These are phyloP conservation scores for Rhogogaster chlorosoma DNA, from an alignment of 2,888 invertebrate species.

Conservation along the genomic window DNA sequence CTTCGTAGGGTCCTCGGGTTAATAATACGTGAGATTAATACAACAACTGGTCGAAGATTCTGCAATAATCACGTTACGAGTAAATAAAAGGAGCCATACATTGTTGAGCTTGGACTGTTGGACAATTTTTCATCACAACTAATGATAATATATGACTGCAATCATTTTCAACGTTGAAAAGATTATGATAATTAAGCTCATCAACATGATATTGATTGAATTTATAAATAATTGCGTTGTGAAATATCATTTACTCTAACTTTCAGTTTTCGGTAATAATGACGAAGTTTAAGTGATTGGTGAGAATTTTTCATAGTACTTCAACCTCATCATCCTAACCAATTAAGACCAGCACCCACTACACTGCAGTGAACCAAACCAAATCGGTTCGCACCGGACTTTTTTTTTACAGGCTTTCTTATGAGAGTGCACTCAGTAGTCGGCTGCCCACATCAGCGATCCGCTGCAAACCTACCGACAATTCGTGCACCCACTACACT, in stretches of 20 bases:
- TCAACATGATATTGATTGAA: not conserved
- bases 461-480: no score
- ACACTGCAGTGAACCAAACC: no score
- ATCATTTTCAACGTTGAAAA: not conserved
- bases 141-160: not conserved
- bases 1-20: no score
- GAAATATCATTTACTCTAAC: not conserved
- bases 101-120: not conserved
- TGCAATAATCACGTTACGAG: constrained; percentile 4
- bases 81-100: not conserved
- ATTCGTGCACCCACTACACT: no score
- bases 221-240: not conserved
- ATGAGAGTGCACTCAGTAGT: no score
- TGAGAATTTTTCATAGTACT: not conserved
- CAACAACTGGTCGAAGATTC: not conserved
- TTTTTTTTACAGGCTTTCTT: no score
- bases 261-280: not conserved
- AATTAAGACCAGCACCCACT: no score
- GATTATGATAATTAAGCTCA: not conserved
- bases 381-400: no score
- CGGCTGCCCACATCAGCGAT: no score
- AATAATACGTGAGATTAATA: constrained; percentile 6
- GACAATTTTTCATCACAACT: not conserved
- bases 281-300: not conserved
- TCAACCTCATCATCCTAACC: not conserved